phyloP scores from a whole-genome alignment of 2,113 vertebrate species.

The Ellobius talpinus region DNA sequence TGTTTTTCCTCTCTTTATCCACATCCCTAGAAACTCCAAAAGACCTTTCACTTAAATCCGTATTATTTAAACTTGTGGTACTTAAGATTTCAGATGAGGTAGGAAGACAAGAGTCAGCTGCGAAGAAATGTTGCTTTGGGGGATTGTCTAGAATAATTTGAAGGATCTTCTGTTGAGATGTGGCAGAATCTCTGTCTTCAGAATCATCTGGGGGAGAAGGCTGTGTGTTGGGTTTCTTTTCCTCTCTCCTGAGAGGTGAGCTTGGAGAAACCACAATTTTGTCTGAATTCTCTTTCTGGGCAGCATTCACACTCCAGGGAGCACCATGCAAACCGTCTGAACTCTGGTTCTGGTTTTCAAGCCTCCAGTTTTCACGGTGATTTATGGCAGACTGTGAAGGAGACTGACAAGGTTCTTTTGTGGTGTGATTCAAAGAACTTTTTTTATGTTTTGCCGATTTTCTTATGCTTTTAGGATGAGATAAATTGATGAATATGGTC shows the following conservation, averaged over 20 bases:
- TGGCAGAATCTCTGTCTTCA: conserved; percentile 48
- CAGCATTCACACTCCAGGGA: conserved; percentile 86
- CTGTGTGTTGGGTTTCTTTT: conserved; percentile 57
- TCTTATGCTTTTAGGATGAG: conserved; percentile 64
- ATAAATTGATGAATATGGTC: conserved; percentile 82
- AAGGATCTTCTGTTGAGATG: conserved; percentile 67
- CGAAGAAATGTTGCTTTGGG: conserved; percentile 69
- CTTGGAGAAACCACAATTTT: conserved; percentile 78
- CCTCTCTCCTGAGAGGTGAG: conserved; percentile 69
- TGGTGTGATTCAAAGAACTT: conserved; percentile 56
- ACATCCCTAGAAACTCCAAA: conserved; percentile 78
- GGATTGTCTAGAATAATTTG: not conserved
- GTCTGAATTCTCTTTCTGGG: conserved; percentile 78
- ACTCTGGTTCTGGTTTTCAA: conserved; percentile 57
- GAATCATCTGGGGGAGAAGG: conserved; percentile 46
- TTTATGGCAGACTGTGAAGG: conserved; percentile 72
- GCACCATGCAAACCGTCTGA: conserved; percentile 80
- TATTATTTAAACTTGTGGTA: conserved; percentile 77
- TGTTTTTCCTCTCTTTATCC: conserved; percentile 83
- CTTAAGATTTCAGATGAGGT: conserved; percentile 53
- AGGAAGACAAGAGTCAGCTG: conserved; percentile 66
- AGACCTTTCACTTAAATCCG: conserved; percentile 79
- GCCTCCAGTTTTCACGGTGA: conserved; percentile 64
- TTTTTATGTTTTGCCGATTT: conserved; percentile 49
- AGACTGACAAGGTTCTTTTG: conserved; percentile 70